Percentiles rank a stretch among this genome's conserved stretches.
Conservation (phyloP, 2,113 vertebrate genomes). For the Marcusenius ussheri region DNA sequence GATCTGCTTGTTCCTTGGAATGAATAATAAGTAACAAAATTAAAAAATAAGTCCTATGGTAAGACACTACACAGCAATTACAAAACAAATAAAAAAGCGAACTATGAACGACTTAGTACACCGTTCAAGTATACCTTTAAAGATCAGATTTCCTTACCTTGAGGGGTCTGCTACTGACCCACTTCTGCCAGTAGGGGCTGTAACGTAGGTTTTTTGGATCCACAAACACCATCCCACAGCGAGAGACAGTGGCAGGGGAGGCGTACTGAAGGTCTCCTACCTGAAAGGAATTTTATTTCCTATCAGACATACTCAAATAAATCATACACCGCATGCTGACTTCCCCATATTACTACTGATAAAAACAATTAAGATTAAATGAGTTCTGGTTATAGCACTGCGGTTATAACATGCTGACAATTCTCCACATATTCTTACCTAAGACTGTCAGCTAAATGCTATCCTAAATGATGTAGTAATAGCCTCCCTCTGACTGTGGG, state of each 20-base stretch:
- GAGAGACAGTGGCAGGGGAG: conserved; percentile 92
- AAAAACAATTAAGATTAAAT: neutral
- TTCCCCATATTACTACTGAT: neutral
- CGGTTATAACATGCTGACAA: neutral
- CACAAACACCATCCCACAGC: conserved; percentile 95
- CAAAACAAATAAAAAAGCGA: neutral
- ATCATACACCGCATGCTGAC: neutral
- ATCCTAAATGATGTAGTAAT: neutral
- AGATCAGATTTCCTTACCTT: conserved; percentile 53
- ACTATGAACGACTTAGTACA: neutral
- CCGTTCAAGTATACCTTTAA: neutral
- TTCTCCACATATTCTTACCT: neutral
- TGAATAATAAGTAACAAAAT: conserved; percentile 6
- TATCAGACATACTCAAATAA: neutral
- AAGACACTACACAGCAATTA: neutral
- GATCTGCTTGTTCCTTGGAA: conserved; percentile 55
- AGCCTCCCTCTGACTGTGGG: neutral
- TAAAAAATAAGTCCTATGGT: neutral
- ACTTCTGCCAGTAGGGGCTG: conserved; percentile 82
- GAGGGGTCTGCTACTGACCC: conserved; percentile 64
- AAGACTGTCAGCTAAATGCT: neutral
- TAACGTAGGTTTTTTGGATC: conserved; percentile 91
- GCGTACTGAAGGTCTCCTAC: conserved; percentile 93
- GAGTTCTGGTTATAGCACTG: neutral
- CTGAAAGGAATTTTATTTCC: conserved; percentile 46